Base-by-base conservation (phyloP, 2,888 invertebrate genomes). In the Lysandra bellargus region DNA sequence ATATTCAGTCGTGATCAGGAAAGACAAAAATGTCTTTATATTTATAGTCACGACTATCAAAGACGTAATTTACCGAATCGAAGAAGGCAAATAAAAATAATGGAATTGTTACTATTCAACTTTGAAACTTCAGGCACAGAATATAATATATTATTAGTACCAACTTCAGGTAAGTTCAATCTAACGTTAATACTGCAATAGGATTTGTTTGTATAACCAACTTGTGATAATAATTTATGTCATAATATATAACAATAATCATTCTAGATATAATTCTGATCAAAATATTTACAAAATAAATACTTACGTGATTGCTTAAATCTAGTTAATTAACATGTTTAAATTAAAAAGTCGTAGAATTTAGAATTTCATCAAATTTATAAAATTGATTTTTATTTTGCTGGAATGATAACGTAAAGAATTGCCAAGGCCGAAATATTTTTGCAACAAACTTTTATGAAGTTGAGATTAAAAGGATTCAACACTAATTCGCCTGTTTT, bases 401-500 rank as follows among this genome's bases (percentile, higher is more conserved):
- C 44, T 9, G 2, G 3, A 14, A 12, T 4, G 14, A 53, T 14
- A 14, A 14, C 53, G 14, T 14, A 53, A 3, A 53, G 4, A 53
- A 14, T 9, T 9, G 12, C 53, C 12, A 53, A 3, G 4, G 0
- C 14, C 53, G 4, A 53, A 53, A 3, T 14, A 53, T 14, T 53
- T 53, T 53, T 53, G 53, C 3, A 53, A 14, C 1, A 53, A 14
- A 53, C 44, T 53, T 53, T 60, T 60, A 60, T 6, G 2, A 61
- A 61, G n/a, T 23, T 23, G 3, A 30, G 1, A 9, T 79, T 7
- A n/a, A 17, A 33, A 9, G 78, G 4, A 69, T 72, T 49, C 77
- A 40, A 49, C 9, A 79, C 61, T 80, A 77, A 40, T 60, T 37
- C 14, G 9, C 23, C 40, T 61, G 4, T 83, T 82, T 84, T 80